Evolutionary conservation across 2,113 vertebrate species (phyloP), one percentile per base, ranked within the genome.

Genomic region (Gavia stellata): DNA sequence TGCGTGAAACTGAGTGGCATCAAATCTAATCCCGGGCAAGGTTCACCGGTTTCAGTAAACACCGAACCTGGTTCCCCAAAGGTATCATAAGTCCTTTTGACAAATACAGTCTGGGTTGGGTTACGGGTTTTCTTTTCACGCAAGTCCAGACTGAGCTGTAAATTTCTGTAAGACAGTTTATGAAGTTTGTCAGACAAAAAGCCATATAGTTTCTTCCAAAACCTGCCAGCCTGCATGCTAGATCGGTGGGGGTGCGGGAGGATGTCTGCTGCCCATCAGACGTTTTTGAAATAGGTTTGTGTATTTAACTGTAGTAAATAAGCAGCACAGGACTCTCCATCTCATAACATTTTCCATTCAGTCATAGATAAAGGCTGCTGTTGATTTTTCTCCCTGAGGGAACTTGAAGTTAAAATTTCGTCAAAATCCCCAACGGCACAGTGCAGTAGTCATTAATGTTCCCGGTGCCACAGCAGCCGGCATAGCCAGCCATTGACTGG

Each of bases 341-440:
- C 91, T 79, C 55, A 5, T 4, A 68, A 16, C 40, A 17, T 94
- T 95, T 96, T 81, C 83, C 10, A 14, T 80, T 58, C 92, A 88
- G 73, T 91, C 87, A n/a, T n/a, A 96, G 96, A 95, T 85, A 17
- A 88, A 79, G 67, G n/a, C 49, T 88, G 33, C 68, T 67, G 93
- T 18, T 90, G 95, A 55, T 92, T 96, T 92, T 65, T 49, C n/a
- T 90, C 83, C 85, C 94, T 23, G 31, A 92, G 91, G 97, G 89
- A 94, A 88, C 50, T 86, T 84, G 42, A 73, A 62, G 92, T 42
- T 77, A 90, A 53, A 75, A 61, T 47, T 94, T 53, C 44, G 14
- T 97, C 88, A 50, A 59, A 95, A 81, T 96, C 80, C 92, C 81
- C 33, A 1, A 11, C 5, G 29, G 86, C 81, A 31, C 28, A 3